A percentile compares a stretch with the other conserved stretches of the same genome.
These are phyloP conservation scores for Pseudorasbora parva DNA, from an alignment of 2,113 vertebrate species.

Conservation along the genomic window DNA sequence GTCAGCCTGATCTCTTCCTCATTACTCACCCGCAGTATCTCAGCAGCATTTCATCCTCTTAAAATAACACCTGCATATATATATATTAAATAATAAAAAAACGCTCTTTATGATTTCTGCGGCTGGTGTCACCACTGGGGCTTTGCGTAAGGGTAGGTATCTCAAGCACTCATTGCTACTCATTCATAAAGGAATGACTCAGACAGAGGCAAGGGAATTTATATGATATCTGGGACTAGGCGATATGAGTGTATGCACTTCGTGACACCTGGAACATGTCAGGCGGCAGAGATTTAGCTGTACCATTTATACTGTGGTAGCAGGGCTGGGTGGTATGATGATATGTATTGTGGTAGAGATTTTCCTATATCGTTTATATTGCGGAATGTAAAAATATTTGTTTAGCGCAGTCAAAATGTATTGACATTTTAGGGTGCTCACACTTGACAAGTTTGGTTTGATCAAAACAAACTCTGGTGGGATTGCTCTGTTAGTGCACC, in stretches of 20 bases:
- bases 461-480: no score
- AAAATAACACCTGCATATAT: constrained; percentile 53
- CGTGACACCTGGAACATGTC: neutral
- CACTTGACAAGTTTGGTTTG: no score
- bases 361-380: no score
- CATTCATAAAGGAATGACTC: constrained; percentile 19
- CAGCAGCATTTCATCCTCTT: constrained; percentile 24
- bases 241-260: neutral
- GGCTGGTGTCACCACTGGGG: neutral
- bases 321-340: no score
- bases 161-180: neutral
- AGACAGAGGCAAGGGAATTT: neutral
- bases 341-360: no score
- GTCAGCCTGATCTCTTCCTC: constrained; percentile 51
- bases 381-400: no score
- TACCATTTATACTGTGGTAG: neutral
- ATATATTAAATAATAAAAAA: constrained; percentile 46
- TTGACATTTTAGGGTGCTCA: no score
- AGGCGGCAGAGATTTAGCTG: neutral
- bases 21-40: constrained; percentile 48
- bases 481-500: no score
- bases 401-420: no score
- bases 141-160: constrained; percentile 27
- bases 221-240: neutral
- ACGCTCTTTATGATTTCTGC: constrained; percentile 12